Conservation (phyloP, 2,113 vertebrate genomes). For the Odobenus rosmarus region DNA sequence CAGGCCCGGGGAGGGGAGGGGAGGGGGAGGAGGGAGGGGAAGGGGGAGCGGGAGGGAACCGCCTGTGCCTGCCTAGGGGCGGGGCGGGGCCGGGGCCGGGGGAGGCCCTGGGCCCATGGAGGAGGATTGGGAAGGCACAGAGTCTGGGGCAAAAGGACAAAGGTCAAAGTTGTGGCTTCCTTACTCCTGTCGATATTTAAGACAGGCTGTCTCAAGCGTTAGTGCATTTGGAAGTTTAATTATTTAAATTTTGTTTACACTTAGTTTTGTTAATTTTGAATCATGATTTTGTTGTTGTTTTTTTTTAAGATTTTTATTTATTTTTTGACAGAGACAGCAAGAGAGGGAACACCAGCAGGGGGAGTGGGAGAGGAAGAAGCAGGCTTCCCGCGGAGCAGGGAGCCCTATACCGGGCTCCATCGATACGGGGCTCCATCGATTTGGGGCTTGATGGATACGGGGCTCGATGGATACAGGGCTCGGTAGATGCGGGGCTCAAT, state of each 20-base stretch:
- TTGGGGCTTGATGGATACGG: too few species aligned
- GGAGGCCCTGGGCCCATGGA: not conserved
- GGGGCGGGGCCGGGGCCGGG: not conserved
- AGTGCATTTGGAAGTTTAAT: not conserved
- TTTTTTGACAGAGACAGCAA: too few species aligned
- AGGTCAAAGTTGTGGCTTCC: not conserved
- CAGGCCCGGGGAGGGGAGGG: not conserved
- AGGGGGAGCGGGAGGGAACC: not conserved
- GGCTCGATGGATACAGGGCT: too few species aligned
- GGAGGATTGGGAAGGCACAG: not conserved
- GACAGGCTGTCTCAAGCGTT: not conserved
- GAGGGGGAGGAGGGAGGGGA: too few species aligned
- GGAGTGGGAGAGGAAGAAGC: too few species aligned
- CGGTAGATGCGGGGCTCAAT: too few species aligned
- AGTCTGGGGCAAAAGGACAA: not conserved
- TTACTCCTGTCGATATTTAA: not conserved
- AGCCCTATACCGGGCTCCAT: too few species aligned
- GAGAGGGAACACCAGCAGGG: too few species aligned
- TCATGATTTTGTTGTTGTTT: not conserved
- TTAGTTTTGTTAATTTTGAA: slow-evolving; percentile 31
- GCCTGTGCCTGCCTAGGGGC: not conserved
- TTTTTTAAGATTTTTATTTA: too few species aligned
- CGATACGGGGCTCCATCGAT: too few species aligned
- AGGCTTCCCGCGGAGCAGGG: too few species aligned
- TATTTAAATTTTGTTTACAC: slow-evolving; percentile 26